A percentile compares a stretch with the other conserved stretches of the same genome.
Evolutionary conservation across 2,888 invertebrate genomes (phyloP).

Genomic region (Acanthosepion pharaonis): DNA sequence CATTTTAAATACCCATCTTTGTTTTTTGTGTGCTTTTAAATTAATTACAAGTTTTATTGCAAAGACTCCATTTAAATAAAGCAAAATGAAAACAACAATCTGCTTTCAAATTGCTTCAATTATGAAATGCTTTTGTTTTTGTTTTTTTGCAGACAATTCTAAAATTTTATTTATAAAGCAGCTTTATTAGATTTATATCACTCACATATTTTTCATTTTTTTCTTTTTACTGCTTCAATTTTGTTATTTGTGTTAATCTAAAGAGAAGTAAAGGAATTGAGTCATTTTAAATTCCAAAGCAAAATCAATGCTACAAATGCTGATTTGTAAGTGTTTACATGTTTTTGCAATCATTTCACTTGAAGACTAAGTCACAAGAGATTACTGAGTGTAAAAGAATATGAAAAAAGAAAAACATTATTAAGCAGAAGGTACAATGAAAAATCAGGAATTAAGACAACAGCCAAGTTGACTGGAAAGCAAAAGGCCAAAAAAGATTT

Average conservation of each 20-base stretch:
- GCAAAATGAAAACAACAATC: neutral
- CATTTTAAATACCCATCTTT: neutral
- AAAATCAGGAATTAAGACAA: too few relatives aligned
- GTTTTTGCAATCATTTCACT: too few relatives aligned
- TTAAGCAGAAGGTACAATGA: too few relatives aligned
- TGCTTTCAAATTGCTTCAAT: neutral
- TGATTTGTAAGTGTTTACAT: neutral
- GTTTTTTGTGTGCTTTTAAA: neutral
- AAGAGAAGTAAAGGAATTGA: neutral
- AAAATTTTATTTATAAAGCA: neutral
- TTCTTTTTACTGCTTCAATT: neutral
- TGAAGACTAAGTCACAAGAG: too few relatives aligned
- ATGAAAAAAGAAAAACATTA: too few relatives aligned
- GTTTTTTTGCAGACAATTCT: neutral
- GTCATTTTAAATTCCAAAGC: neutral
- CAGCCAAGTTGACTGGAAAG: too few relatives aligned
- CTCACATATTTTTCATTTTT: neutral
- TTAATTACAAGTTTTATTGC: neutral
- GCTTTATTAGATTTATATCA: neutral
- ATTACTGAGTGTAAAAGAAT: too few relatives aligned
- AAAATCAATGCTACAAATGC: neutral
- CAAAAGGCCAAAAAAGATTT: too few relatives aligned
- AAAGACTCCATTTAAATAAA: too few relatives aligned
- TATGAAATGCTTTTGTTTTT: neutral
- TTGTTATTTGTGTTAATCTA: neutral